Evolutionary conservation across 1,140 invertebrate species (phyloP).

Genomic region (Artemia franciscana): DNA sequence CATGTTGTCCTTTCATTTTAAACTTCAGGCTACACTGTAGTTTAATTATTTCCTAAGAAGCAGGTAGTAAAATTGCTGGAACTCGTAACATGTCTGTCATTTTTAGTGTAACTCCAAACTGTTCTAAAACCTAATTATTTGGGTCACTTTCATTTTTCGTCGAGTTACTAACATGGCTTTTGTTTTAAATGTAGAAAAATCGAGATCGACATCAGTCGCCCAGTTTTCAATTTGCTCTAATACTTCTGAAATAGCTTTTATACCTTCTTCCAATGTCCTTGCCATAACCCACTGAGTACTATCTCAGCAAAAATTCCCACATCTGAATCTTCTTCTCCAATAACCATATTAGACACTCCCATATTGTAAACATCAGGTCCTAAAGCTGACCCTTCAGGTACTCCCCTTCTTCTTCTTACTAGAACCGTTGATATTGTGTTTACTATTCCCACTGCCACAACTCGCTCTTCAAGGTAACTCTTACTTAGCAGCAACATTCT

Average conservation of each 20-base stretch:
- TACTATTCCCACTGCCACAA: background rate
- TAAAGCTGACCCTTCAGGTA: background rate
- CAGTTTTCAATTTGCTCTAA: background rate
- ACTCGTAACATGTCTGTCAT: too few relatives aligned
- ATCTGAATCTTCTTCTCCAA: background rate
- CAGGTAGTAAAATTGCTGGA: too few relatives aligned
- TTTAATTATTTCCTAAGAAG: too few relatives aligned
- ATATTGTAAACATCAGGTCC: too few relatives aligned
- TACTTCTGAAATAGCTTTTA: background rate
- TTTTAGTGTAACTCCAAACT: too few relatives aligned
- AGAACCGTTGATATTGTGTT: background rate
- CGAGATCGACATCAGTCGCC: background rate
- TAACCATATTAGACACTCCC: background rate
- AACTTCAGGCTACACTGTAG: too few relatives aligned
- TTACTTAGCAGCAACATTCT: background rate
- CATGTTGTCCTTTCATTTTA: too few relatives aligned
- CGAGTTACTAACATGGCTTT: background rate
- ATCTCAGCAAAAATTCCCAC: background rate
- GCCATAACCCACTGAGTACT: background rate
- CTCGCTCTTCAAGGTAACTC: background rate
- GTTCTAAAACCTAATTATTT: background rate
- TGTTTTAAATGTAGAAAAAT: background rate
- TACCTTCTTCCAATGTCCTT: background rate
- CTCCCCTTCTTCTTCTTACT: background rate
- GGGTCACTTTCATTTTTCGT: background rate